Evolutionary conservation across 2,888 invertebrate species (phyloP).

Genomic region (Teleogryllus oceanicus): DNA sequence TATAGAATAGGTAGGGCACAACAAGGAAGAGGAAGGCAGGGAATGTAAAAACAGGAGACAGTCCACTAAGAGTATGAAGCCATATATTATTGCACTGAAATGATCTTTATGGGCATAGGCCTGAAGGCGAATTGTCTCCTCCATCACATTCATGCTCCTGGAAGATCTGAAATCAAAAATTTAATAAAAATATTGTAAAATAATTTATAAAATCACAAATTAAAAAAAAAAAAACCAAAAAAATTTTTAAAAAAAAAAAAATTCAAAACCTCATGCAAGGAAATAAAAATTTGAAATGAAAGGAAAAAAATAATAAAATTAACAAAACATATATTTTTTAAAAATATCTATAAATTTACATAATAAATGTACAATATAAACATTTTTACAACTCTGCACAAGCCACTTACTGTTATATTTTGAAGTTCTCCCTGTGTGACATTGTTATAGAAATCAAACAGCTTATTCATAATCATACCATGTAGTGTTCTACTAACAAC

Average conservation of each 20-base stretch:
- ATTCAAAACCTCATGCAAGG: not conserved
- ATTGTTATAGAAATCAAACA: too few relatives aligned
- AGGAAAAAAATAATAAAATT: not conserved
- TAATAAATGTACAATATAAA: conserved; percentile 19
- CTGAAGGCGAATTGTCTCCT: conserved; percentile 22
- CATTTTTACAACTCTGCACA: not conserved
- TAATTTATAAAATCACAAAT: not conserved
- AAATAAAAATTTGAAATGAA: conserved; percentile 19
- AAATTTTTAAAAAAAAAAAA: too few relatives aligned
- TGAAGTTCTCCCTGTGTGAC: too few relatives aligned
- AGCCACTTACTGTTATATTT: too few relatives aligned
- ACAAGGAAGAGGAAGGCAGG: conserved; percentile 5
- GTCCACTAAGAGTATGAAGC: conserved; percentile 28
- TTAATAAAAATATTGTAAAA: not conserved
- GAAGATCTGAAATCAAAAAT: conserved; percentile 33
- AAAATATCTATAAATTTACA: not conserved
- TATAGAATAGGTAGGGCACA: conserved; percentile 9
- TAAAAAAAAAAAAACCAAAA: not conserved
- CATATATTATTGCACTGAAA: conserved; percentile 36
- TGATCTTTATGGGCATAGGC: conserved; percentile 23
- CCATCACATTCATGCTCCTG: conserved; percentile 35
- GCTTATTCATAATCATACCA: too few relatives aligned
- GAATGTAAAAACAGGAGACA: conserved; percentile 19
- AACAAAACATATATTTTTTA: conserved; percentile 18
- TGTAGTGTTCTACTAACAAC: too few relatives aligned